Evolutionary conservation across 2,888 invertebrate genomes (phyloP).

Genomic region (Polydrusus tereticollis): DNA sequence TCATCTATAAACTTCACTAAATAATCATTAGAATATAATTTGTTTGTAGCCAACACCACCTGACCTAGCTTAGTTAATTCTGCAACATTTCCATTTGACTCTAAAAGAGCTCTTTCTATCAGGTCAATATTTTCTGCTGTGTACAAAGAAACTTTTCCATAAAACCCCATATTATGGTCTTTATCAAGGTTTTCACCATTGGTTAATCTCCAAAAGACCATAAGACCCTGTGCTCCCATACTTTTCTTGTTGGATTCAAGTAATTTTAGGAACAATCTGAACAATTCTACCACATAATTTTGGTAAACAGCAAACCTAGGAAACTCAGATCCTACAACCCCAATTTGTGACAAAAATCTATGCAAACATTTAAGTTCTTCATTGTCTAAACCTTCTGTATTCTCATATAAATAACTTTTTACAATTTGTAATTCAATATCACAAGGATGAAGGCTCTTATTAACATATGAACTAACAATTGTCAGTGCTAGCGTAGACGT

Average conservation of each 20-base stretch:
- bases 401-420: slow-evolving; percentile 46
- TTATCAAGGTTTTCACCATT: slow-evolving; percentile 29
- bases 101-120: not conserved
- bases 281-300: slow-evolving; percentile 49
- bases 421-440: slow-evolving; percentile 48
- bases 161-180: not conserved
- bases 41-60: not conserved
- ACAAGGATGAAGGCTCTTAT: slow-evolving; percentile 49
- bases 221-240: slow-evolving; percentile 53
- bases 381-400: not conserved
- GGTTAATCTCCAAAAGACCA: slow-evolving; percentile 50
- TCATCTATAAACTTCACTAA: slow-evolving; percentile 24
- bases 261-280: slow-evolving; percentile 43
- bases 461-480: slow-evolving; percentile 52
- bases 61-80: slow-evolving; percentile 6
- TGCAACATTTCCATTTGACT: not conserved
- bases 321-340: not conserved
- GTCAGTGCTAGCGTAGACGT: slow-evolving; percentile 50
- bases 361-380: slow-evolving; percentile 16
- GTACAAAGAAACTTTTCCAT: not conserved
- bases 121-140: not conserved
- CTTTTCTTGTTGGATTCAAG: slow-evolving; percentile 49
- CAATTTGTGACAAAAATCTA: slow-evolving; percentile 36
- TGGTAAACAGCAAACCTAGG: slow-evolving; percentile 47
- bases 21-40: slow-evolving; percentile 7